phyloP scores from a whole-genome alignment of 1,140 invertebrate genomes.

The Pseudobourletiella spinata region DNA sequence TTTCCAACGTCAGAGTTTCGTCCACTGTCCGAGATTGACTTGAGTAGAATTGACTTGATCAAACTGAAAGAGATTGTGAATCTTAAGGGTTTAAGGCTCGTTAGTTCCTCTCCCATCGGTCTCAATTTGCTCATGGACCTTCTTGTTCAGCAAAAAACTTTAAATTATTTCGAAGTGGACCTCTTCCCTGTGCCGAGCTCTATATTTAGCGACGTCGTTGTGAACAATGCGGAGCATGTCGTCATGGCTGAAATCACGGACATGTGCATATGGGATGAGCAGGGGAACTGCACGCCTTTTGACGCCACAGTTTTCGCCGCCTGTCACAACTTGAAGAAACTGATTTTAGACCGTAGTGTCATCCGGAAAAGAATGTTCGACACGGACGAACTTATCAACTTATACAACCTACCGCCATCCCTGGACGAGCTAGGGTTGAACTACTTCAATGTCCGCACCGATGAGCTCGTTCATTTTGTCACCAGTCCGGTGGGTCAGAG shows the following conservation, averaged over 20 bases:
- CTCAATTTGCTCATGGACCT: slow-evolving; percentile 17
- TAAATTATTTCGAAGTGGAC: slow-evolving; percentile 26
- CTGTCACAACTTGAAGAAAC: slow-evolving; percentile 17
- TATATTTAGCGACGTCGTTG: slow-evolving; percentile 15
- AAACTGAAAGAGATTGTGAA: not conserved
- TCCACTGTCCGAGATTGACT: slow-evolving; percentile 19
- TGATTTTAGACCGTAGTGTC: slow-evolving; percentile 27
- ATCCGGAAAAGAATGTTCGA: slow-evolving; percentile 7
- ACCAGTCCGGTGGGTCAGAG: not conserved
- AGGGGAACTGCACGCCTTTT: slow-evolving; percentile 11
- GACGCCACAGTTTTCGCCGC: slow-evolving; percentile 12
- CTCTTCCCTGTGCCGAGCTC: slow-evolving; percentile 17
- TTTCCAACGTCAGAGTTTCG: slow-evolving; percentile 12
- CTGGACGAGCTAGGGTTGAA: slow-evolving; percentile 28
- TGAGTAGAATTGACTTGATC: slow-evolving; percentile 8
- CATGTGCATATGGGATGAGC: slow-evolving; percentile 24
- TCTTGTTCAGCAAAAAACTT: slow-evolving; percentile 7
- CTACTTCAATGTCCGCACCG: slow-evolving; percentile 25
- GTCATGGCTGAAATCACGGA: slow-evolving; percentile 25
- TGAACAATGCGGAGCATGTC: slow-evolving; percentile 9
- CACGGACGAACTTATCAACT: slow-evolving; percentile 24
- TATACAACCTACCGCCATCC: slow-evolving; percentile 19
- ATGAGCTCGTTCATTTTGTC: slow-evolving; percentile 21
- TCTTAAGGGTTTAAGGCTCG: slow-evolving; percentile 13
- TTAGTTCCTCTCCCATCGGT: slow-evolving; percentile 23